A percentile compares a stretch with the other conserved stretches of the same genome.
These are phyloP conservation scores for Tupaia chinensis DNA, from an alignment of 2,113 vertebrate genomes.

Conservation along the genomic window DNA sequence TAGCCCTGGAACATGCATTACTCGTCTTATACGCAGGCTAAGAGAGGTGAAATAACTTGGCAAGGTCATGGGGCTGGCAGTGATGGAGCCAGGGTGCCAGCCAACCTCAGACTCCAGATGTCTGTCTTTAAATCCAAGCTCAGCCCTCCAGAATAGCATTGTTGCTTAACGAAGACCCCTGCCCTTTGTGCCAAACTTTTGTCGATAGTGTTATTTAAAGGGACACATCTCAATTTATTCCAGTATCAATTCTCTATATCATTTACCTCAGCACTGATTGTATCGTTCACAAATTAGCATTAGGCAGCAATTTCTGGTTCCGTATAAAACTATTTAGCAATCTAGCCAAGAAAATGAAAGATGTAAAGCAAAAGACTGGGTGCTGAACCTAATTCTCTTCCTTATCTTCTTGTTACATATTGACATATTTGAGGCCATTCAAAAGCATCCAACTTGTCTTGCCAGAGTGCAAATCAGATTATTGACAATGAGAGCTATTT, in stretches of 20 bases:
- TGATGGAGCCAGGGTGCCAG: no score
- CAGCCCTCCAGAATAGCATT: background rate
- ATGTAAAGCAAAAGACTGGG: conserved; percentile 52
- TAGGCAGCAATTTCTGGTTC: conserved; percentile 73
- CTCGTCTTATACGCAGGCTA: background rate
- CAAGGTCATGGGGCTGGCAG: background rate
- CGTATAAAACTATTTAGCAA: conserved; percentile 76
- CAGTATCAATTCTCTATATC: conserved; percentile 72
- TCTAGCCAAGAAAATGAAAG: conserved; percentile 74
- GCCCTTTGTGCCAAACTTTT: conserved; percentile 50
- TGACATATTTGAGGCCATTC: conserved; percentile 75
- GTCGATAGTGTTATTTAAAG: conserved; percentile 67
- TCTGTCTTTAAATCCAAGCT: background rate
- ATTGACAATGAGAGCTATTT: conserved; percentile 76
- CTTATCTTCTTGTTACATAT: conserved; percentile 81
- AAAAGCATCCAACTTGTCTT: conserved; percentile 78
- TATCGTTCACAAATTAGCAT: conserved; percentile 71
- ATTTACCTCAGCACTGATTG: conserved; percentile 78
- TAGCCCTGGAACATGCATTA: background rate
- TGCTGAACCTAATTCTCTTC: conserved; percentile 76
- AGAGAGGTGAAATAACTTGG: background rate
- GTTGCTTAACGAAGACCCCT: conserved; percentile 10
- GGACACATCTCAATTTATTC: conserved; percentile 53
- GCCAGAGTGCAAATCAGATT: conserved; percentile 73
- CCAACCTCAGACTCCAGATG: background rate